A percentile compares a stretch with the other conserved stretches of the same genome.
These are phyloP conservation scores for Cuniculus paca DNA, from an alignment of 2,797 vertebrate genomes.

Conservation along the genomic window DNA sequence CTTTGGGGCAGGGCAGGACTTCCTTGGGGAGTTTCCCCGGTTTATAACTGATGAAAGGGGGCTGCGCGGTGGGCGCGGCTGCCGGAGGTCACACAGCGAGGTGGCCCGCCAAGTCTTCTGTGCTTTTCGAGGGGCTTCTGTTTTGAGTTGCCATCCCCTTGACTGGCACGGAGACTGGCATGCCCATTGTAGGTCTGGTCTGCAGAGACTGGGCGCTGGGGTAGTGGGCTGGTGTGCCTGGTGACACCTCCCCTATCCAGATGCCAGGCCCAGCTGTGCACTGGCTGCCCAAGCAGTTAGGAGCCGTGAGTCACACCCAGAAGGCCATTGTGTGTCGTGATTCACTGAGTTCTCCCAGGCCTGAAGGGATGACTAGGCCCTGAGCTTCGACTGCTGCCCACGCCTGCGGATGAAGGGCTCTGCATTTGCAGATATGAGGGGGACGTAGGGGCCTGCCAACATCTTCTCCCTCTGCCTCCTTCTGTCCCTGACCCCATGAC, in stretches of 20 bases:
- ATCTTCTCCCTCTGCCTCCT: not conserved
- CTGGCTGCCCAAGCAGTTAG: conserved; percentile 2
- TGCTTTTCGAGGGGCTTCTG: not conserved
- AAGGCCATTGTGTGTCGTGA: conserved; percentile 76
- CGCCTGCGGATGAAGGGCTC: conserved; percentile 1
- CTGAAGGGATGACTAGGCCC: conserved; percentile 59
- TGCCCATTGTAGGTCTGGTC: not conserved
- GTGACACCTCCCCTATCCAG: not conserved
- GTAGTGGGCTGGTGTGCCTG: not conserved
- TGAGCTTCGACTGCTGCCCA: not conserved
- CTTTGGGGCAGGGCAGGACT: not conserved
- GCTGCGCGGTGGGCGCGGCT: not conserved
- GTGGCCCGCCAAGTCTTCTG: not conserved
- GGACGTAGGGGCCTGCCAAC: not conserved
- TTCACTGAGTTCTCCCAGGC: conserved; percentile 83
- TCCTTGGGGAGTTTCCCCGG: not conserved
- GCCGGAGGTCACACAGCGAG: not conserved
- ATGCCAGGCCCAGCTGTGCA: conserved; percentile 60
- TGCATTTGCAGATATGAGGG: not conserved
- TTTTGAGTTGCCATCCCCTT: not conserved
- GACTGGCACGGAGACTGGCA: not conserved
- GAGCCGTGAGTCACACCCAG: conserved; percentile 77
- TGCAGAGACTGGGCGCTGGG: not conserved
- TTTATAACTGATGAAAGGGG: not conserved
- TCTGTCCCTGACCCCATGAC: not conserved